These are phyloP conservation scores for Leptosomus discolor DNA, from an alignment of 2,113 vertebrate species.

Conservation along the genomic window DNA sequence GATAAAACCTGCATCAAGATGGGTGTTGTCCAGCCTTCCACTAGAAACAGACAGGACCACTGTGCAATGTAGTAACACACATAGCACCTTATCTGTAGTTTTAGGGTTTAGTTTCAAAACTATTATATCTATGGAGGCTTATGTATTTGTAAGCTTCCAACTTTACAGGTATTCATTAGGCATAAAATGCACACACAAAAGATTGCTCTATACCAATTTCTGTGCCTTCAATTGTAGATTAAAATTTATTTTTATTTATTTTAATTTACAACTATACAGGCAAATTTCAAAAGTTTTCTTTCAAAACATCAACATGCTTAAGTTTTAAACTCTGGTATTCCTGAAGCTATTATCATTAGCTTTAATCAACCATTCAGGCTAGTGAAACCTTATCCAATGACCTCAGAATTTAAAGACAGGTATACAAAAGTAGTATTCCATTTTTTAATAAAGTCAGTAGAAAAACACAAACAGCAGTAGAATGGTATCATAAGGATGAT, in stretches of 20 bases:
- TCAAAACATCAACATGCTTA: not conserved
- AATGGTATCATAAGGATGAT: not conserved
- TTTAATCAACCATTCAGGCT: not conserved
- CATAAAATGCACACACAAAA: not conserved
- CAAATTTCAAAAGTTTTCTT: not conserved
- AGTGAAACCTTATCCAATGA: not conserved
- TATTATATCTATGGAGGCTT: not conserved
- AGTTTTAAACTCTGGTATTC: not conserved
- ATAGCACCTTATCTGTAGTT: fast-evolving
- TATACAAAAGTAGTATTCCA: not conserved
- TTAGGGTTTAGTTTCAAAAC: not conserved
- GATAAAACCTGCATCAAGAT: not conserved
- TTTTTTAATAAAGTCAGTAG: not conserved
- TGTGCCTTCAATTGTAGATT: not conserved
- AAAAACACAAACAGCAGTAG: not conserved
- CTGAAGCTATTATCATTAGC: not conserved
- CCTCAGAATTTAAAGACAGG: not conserved
- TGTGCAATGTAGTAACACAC: not conserved
- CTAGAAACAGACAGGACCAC: fast-evolving
- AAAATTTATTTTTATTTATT: not conserved
- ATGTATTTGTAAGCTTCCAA: not conserved
- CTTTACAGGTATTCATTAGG: not conserved
- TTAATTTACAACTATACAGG: not conserved
- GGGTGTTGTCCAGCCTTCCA: not conserved
- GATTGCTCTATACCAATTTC: not conserved